phyloP scores from a whole-genome alignment of 2,113 vertebrate genomes.

The Chaetops frenatus region DNA sequence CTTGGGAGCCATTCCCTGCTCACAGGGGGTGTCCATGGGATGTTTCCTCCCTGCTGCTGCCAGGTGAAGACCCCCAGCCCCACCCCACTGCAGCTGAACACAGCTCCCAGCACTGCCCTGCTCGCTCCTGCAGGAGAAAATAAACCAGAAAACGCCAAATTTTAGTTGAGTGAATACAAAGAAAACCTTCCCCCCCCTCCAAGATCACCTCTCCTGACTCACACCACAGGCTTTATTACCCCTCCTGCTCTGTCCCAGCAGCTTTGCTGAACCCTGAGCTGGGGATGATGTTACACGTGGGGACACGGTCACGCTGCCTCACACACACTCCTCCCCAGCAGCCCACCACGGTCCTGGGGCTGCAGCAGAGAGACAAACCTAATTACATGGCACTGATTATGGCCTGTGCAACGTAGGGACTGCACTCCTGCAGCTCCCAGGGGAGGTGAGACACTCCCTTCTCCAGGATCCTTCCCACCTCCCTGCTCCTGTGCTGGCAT shows the following conservation, averaged over 20 bases:
- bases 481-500: background rate
- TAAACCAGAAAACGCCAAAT: background rate
- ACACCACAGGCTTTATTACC: fast-evolving
- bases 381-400: background rate
- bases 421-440: background rate
- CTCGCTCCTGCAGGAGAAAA: background rate
- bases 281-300: fast-evolving
- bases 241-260: background rate
- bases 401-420: fast-evolving
- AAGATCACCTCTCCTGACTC: background rate
- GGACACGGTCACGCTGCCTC: background rate
- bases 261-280: background rate
- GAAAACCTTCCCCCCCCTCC: fast-evolving
- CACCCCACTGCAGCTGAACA: background rate
- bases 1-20: background rate
- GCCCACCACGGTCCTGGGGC: background rate
- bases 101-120: fast-evolving
- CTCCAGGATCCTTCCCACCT: background rate
- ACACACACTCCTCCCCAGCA: background rate
- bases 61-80: background rate
- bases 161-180: fast-evolving
- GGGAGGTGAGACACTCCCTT: background rate
- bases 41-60: background rate
- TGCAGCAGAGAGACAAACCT: background rate
- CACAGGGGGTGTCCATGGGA: background rate